Conservation (phyloP, 1,140 invertebrate genomes). For the Ladona fulva region DNA sequence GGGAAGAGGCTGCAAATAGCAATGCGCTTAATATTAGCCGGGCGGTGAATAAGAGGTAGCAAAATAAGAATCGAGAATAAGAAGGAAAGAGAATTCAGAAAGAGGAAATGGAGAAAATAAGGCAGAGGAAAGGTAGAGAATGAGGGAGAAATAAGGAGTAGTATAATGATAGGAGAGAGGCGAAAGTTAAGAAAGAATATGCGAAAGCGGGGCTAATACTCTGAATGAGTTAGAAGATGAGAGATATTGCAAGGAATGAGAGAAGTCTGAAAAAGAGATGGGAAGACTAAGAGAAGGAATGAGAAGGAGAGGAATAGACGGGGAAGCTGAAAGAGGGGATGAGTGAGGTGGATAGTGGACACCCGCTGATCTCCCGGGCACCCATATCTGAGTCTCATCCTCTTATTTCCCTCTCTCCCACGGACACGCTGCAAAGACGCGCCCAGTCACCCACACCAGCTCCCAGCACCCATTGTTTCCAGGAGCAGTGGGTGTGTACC, state of each 20-base stretch:
- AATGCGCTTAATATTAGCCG: too few relatives aligned
- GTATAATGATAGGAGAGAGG: neutral
- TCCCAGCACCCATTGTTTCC: neutral
- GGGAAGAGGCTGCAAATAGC: neutral
- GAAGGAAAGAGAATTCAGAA: neutral
- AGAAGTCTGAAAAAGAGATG: neutral
- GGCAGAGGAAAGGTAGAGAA: neutral
- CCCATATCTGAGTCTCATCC: neutral
- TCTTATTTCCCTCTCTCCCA: too few relatives aligned
- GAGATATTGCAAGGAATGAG: neutral
- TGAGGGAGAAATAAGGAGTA: neutral
- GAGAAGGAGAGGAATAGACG: neutral
- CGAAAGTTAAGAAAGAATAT: neutral
- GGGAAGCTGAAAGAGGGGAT: neutral
- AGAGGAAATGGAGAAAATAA: neutral
- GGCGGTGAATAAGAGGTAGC: too few relatives aligned
- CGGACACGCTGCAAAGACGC: too few relatives aligned
- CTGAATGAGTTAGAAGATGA: neutral
- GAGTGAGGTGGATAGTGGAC: neutral
- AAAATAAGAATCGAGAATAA: neutral
- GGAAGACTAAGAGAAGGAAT: neutral
- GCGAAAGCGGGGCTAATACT: neutral
- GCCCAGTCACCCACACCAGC: too few relatives aligned
- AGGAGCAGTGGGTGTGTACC: neutral
- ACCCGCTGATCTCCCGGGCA: neutral